A percentile compares a stretch with the other conserved stretches of the same genome.
These are phyloP conservation scores for Pemphredon lugubris DNA, from an alignment of 2,888 invertebrate species.

Conservation along the genomic window DNA sequence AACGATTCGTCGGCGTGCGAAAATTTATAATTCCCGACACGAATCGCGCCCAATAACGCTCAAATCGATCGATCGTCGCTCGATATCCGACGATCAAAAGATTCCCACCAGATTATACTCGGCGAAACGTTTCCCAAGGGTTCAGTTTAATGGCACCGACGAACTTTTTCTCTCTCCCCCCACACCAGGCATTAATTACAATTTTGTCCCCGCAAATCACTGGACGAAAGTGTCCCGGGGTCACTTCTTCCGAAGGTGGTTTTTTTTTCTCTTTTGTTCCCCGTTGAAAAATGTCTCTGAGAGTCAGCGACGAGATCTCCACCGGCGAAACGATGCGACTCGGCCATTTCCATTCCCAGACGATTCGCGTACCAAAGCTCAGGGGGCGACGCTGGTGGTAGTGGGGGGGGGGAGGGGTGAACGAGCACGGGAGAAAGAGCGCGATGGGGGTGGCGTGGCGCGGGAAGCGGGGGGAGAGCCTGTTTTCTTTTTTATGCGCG, in stretches of 20 bases:
- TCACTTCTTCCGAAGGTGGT: not conserved
- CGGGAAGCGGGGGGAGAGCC: slow-evolving; percentile 8
- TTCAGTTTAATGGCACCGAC: no score
- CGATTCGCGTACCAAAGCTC: slow-evolving; percentile 35
- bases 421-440: no score
- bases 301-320: slow-evolving; percentile 28
- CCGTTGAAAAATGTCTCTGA: slow-evolving; percentile 30
- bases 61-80: not conserved
- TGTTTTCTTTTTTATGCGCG: slow-evolving; percentile 66
- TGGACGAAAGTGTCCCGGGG: not conserved
- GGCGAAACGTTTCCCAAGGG: no score
- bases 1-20: not conserved
- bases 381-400: no score
- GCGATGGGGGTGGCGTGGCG: no score
- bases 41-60: not conserved
- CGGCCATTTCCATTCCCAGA: slow-evolving; percentile 60
- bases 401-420: no score
- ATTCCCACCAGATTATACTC: no score
- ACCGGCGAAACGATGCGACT: slow-evolving; percentile 39
- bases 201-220: not conserved
- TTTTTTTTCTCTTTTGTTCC: slow-evolving; percentile 22
- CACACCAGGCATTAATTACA: not conserved
- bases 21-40: not conserved
- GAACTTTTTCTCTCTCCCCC: no score
- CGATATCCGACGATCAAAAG: no score